Conservation (phyloP, 2,888 invertebrate species). For the Stegana nigrithorax region DNA sequence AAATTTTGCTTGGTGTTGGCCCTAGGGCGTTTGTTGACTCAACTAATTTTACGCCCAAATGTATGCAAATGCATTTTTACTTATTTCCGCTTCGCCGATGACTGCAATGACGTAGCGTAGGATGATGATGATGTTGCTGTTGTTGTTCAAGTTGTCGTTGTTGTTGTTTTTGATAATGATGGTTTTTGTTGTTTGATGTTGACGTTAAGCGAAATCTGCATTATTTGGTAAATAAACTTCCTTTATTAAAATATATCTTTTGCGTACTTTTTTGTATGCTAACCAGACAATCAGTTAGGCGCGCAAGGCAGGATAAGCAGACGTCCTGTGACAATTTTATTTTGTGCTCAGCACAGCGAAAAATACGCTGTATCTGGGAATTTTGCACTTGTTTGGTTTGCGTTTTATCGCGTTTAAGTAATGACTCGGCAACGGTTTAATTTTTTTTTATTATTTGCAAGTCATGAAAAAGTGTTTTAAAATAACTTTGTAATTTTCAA, state of each 20-base stretch:
- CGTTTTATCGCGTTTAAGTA: no score
- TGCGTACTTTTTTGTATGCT: not conserved
- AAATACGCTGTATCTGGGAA: no score
- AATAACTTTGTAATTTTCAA: no score
- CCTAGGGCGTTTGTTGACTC: conserved; percentile 36
- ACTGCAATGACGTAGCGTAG: not conserved
- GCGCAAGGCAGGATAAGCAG: no score
- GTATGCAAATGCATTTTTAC: conserved; percentile 23
- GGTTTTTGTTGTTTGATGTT: conserved; percentile 40
- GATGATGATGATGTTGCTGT: conserved; percentile 13
- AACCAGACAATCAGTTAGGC: no score
- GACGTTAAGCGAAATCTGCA: conserved; percentile 23
- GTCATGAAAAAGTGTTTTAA: no score
- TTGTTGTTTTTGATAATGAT: conserved; percentile 40
- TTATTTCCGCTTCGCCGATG: conserved; percentile 12
- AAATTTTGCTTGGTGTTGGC: not conserved
- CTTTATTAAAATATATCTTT: conserved; percentile 45
- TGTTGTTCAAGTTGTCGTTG: conserved; percentile 21
- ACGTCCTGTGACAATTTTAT: no score
- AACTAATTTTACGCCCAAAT: conserved; percentile 46
- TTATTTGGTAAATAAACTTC: conserved; percentile 44
- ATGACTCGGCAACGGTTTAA: no score
- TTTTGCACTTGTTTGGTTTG: no score
- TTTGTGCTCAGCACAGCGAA: no score
- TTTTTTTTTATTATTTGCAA: no score